A percentile compares a stretch with the other conserved stretches of the same genome.
Evolutionary conservation across 1,140 invertebrate species (phyloP).

Genomic region (Listronotus oregonensis): DNA sequence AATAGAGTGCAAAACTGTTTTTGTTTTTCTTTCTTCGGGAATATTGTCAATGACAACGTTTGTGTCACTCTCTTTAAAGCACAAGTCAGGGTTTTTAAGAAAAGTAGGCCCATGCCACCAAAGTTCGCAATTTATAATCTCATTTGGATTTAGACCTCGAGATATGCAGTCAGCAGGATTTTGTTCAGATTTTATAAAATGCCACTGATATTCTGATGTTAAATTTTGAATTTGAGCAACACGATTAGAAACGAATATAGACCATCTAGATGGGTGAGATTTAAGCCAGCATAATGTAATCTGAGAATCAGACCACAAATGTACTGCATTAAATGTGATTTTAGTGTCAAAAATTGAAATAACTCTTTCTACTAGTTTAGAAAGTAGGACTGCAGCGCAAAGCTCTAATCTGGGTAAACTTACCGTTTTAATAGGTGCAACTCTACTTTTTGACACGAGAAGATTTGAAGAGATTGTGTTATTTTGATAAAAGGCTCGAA

Average conservation of each 20-base stretch:
- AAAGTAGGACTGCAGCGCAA: constrained; percentile 14
- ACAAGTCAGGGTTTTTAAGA: constrained; percentile 9
- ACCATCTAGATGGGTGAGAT: constrained; percentile 45
- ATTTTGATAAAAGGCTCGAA: constrained; percentile 11
- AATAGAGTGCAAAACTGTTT: too few species aligned
- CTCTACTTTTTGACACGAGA: too few species aligned
- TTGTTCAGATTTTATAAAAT: constrained; percentile 51
- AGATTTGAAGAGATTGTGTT: too few species aligned
- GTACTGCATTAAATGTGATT: constrained; percentile 35
- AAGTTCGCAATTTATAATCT: constrained; percentile 36
- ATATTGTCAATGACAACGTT: too few species aligned
- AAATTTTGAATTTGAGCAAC: constrained; percentile 44
- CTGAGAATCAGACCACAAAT: constrained; percentile 55
- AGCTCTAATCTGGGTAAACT: constrained; percentile 4
- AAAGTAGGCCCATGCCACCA: constrained; percentile 51
- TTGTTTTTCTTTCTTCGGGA: too few species aligned
- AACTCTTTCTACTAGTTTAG: constrained; percentile 10
- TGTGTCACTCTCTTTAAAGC: too few species aligned
- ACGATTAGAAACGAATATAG: constrained; percentile 55
- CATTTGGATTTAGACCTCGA: constrained; percentile 47
- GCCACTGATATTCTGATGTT: constrained; percentile 25
- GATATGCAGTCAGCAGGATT: constrained; percentile 59
- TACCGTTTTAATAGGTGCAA: too few species aligned
- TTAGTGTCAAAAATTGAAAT: constrained; percentile 38
- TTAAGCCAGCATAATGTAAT: constrained; percentile 55